Evolutionary conservation across 1,140 invertebrate genomes (phyloP).

Genomic region (Galleria mellonella): DNA sequence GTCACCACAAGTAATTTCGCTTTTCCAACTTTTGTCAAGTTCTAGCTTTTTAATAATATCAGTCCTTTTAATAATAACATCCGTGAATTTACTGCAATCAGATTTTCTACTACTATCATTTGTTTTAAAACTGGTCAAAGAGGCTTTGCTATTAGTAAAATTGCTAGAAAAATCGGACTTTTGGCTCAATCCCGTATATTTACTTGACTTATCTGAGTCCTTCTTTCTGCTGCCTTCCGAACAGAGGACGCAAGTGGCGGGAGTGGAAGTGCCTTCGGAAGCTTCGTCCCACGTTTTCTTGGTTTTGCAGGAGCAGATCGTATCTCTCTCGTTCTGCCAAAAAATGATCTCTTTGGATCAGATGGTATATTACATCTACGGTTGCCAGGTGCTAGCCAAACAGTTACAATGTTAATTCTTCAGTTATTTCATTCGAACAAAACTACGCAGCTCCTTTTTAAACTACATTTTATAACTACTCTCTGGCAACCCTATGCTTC

Average conservation of each 20-base stretch:
- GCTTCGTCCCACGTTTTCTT: slow-evolving; percentile 30
- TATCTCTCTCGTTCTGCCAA: slow-evolving; percentile 31
- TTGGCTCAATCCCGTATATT: slow-evolving; percentile 11
- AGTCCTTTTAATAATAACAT: slow-evolving; percentile 23
- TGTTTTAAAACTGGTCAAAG: slow-evolving; percentile 14
- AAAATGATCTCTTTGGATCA: slow-evolving; percentile 25
- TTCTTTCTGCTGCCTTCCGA: slow-evolving; percentile 27
- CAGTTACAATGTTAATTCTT: neutral
- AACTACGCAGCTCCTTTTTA: too few relatives aligned
- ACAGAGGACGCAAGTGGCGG: slow-evolving; percentile 49
- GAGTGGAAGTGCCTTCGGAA: slow-evolving; percentile 37
- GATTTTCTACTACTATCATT: slow-evolving; percentile 25
- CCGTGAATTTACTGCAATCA: slow-evolving; percentile 27
- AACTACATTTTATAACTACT: too few relatives aligned
- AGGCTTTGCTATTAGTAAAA: slow-evolving; percentile 20
- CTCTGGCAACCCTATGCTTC: too few relatives aligned
- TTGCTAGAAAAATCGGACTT: slow-evolving; percentile 13
- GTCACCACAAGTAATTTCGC: slow-evolving; percentile 30
- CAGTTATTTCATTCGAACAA: too few relatives aligned
- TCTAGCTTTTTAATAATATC: slow-evolving; percentile 26
- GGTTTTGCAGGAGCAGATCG: slow-evolving; percentile 35
- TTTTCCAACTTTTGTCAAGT: slow-evolving; percentile 19
- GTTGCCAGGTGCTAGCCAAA: slow-evolving; percentile 2
- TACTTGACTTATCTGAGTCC: slow-evolving; percentile 34
- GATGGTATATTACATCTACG: neutral